Conservation (phyloP, 2,113 vertebrate species). For the Leptobrachium ailaonicum region DNA sequence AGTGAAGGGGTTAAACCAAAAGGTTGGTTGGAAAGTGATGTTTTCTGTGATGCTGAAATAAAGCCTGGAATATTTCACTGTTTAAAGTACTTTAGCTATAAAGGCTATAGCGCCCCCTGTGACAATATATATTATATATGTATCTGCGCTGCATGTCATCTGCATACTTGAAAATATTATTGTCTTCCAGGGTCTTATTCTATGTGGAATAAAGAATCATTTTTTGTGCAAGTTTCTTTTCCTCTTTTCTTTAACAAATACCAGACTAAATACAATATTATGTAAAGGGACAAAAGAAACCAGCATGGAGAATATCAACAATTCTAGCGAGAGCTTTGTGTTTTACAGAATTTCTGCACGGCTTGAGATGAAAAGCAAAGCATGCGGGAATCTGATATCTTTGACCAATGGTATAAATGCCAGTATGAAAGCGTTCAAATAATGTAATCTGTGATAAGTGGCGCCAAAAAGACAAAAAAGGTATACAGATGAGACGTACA, state of each 20-base stretch:
- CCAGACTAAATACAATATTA: conserved; percentile 23
- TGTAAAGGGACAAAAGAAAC: conserved; percentile 8
- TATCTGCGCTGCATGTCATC: no score
- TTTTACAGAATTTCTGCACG: not conserved
- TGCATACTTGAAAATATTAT: no score
- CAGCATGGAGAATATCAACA: not conserved
- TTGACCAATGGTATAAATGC: conserved; percentile 1
- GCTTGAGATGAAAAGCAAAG: conserved; percentile 3
- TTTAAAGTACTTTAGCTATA: no score
- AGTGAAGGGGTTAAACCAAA: no score
- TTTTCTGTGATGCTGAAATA: no score
- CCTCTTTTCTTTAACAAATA: not conserved
- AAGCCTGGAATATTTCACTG: no score
- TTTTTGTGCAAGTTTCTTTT: not conserved
- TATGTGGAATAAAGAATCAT: no score
- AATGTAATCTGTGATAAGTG: not conserved
- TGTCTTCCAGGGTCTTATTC: no score
- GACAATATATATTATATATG: no score
- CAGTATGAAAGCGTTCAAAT: not conserved
- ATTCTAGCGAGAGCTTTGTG: not conserved
- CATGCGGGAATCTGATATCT: not conserved
- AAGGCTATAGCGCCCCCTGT: no score
- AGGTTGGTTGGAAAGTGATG: no score
- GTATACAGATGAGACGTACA: not conserved
- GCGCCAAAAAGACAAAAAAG: not conserved